Base-by-base conservation (phyloP, 2,113 vertebrate species). In the Chamaetylas fuelleborni region DNA sequence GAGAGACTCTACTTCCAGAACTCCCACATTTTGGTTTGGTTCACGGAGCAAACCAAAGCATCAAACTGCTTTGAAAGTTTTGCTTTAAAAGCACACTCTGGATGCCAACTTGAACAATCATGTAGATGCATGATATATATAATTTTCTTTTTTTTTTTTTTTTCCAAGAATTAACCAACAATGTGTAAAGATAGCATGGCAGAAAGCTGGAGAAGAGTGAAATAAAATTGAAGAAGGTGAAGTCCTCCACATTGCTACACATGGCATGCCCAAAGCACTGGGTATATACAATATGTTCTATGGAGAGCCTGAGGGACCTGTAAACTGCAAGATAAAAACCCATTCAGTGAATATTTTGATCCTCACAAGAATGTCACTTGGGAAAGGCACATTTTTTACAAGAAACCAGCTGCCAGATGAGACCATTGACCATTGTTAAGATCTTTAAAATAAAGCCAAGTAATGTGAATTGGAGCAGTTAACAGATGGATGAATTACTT, bases 401-500 rank as follows among this genome's bases (percentile, higher is more conserved):
- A 96, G 93, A 95, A 97, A 96, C 93, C 96, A 97, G 96, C 95
- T 97, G 96, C 96, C 92, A 96, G 95, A 97, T 94, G 96, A 96
- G 92, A 93, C 95, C 96, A 97, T 95, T 97, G 95, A 96, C 95
- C 95, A 96, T 96, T 97, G 96, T 97, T 96, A 96, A 84, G 95
- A 96, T 97, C 94, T 97, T 97, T 94, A 96, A 97, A 97, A 96
- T 97, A 96, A 97, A 97, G 95, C 96, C 96, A 97, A 97, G 93
- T 96, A 96, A 96, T 96, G 93, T 97, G 96, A 96, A 97, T 96
- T 88, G 92, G 90, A 96, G 90, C 95, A 96, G 94, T 95, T 97
- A 97, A 96, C 96, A 97, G 95, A 96, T 96, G 95, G 96, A 97
- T 96, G 93, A 96, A 96, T 97, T 97, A 96, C 95, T 97, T 97